These are phyloP conservation scores for Epizoanthus ramosus DNA, from an alignment of 92 coral and sea anemone genomes.

Conservation along the genomic window DNA sequence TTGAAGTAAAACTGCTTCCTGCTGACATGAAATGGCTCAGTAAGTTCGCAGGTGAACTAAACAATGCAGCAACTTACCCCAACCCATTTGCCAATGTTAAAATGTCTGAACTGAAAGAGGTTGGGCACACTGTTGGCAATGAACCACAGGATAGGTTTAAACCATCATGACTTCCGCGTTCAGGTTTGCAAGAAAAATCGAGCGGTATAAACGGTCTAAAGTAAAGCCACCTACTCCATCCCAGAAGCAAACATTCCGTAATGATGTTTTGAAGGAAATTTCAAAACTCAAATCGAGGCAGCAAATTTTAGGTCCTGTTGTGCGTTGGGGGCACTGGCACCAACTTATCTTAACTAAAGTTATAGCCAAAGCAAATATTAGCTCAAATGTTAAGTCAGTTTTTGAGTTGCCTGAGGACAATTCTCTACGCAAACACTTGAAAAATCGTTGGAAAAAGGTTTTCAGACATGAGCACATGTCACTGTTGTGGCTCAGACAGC, in stretches of 20 bases:
- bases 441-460: conserved; percentile 67
- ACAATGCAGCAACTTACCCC: conserved; percentile 56
- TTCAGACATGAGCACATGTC: conserved; percentile 69
- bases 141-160: not conserved
- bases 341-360: conserved; percentile 59
- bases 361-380: conserved; percentile 55
- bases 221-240: conserved; percentile 46
- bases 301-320: conserved; percentile 56
- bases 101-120: too few relatives aligned
- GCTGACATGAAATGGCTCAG: conserved; percentile 35
- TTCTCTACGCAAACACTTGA: conserved; percentile 60
- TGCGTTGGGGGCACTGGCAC: conserved; percentile 75
- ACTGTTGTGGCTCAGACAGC: conserved; percentile 68
- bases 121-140: too few relatives aligned
- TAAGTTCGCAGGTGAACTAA: too few relatives aligned
- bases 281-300: too few relatives aligned
- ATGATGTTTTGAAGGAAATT: too few relatives aligned
- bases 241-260: conserved; percentile 46
- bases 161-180: conserved; percentile 50
- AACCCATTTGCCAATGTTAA: conserved; percentile 67
- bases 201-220: conserved; percentile 48
- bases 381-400: conserved; percentile 54
- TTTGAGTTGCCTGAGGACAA: conserved; percentile 63
- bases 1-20: too few relatives aligned
- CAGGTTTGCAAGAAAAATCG: conserved; percentile 58